Conservation (phyloP, 2,888 invertebrate species). For the Troglohyphantes excavatus region DNA sequence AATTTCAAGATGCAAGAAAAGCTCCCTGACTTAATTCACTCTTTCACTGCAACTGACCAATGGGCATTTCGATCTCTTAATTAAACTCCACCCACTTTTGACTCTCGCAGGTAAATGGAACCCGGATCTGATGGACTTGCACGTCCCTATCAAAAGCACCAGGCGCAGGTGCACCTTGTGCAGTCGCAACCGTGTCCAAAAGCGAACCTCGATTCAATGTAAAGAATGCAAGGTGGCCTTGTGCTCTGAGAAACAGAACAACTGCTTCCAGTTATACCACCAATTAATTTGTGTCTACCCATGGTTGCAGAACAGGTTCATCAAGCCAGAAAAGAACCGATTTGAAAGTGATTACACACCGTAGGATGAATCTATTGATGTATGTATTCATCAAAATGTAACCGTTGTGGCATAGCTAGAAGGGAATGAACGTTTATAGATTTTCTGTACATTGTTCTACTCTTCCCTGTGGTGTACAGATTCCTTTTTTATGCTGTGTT, state of each 20-base stretch:
- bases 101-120: not conserved
- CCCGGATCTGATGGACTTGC: slow-evolving; percentile 46
- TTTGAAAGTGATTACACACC: not conserved
- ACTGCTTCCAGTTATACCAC: slow-evolving; percentile 76
- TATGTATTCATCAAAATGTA: not conserved
- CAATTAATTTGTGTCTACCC: slow-evolving; percentile 41
- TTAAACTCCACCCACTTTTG: not conserved
- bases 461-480: too few relatives aligned
- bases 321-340: not conserved
- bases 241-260: slow-evolving; percentile 71
- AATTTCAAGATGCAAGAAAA: not conserved
- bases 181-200: slow-evolving; percentile 72
- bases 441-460: too few relatives aligned
- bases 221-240: slow-evolving; percentile 69
- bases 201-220: slow-evolving; percentile 75
- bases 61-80: not conserved
- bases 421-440: too few relatives aligned
- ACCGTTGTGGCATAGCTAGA: too few relatives aligned
- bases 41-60: not conserved
- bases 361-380: not conserved
- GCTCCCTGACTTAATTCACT: not conserved
- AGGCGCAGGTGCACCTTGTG: slow-evolving; percentile 73
- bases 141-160: slow-evolving; percentile 73
- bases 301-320: not conserved
- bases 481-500: too few relatives aligned